A percentile compares a stretch with the other conserved stretches of the same genome.
Conservation (phyloP, 2,888 invertebrate genomes). For the Melipona bicolor region DNA sequence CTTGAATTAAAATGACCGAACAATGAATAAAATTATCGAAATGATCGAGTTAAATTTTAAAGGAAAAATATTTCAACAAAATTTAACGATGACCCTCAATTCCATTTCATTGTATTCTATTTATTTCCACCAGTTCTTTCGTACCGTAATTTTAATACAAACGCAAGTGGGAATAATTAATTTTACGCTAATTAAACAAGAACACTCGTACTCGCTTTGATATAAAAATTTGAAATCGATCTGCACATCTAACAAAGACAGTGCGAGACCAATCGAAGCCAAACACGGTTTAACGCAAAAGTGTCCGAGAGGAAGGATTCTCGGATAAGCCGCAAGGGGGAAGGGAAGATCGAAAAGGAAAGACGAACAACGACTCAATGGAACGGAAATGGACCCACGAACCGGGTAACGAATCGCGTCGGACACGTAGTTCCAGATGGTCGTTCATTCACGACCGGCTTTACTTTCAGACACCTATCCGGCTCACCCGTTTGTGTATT, state of each 20-base stretch:
- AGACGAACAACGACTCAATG: background rate
- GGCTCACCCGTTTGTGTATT: conserved; percentile 43
- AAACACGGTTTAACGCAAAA: background rate
- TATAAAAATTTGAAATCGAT: too few relatives aligned
- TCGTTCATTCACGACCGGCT: conserved; percentile 47
- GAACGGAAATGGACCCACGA: conserved; percentile 17
- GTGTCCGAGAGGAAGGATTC: background rate
- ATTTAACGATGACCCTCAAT: too few relatives aligned
- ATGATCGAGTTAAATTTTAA: too few relatives aligned
- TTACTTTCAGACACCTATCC: conserved; percentile 46
- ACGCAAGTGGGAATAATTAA: too few relatives aligned
- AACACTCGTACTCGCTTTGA: too few relatives aligned
- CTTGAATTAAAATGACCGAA: too few relatives aligned
- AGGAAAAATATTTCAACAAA: too few relatives aligned
- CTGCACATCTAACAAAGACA: background rate
- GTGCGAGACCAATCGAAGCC: background rate
- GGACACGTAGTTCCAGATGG: conserved; percentile 11
- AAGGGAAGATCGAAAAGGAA: background rate
- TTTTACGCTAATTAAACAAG: too few relatives aligned
- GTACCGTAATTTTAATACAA: too few relatives aligned
- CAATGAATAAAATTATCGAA: too few relatives aligned
- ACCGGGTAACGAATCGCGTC: conserved; percentile 1
- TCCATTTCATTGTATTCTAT: too few relatives aligned
- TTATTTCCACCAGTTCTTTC: too few relatives aligned
- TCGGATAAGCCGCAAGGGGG: background rate